These are phyloP conservation scores for Drosophila punjabiensis DNA, from an alignment of 1,140 invertebrate species.

Conservation along the genomic window DNA sequence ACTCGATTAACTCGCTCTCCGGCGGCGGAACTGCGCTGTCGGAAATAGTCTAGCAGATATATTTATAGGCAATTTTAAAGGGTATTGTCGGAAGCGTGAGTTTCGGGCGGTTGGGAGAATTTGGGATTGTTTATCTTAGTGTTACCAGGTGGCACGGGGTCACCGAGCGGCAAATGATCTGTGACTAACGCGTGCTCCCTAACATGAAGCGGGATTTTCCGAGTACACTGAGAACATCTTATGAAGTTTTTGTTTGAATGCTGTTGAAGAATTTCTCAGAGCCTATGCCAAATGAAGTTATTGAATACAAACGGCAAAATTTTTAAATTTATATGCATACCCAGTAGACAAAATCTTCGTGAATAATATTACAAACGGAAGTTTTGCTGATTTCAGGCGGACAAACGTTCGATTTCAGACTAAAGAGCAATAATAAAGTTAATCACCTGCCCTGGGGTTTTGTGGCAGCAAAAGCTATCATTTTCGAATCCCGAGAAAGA, in stretches of 20 bases:
- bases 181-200: not conserved
- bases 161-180: not conserved
- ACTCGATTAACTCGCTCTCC: slow-evolving; percentile 40
- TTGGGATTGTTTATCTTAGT: slow-evolving; percentile 45
- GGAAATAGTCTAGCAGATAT: slow-evolving; percentile 26
- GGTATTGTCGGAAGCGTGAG: slow-evolving; percentile 27
- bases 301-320: too few relatives aligned
- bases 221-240: not conserved
- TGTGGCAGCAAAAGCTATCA: too few relatives aligned
- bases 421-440: too few relatives aligned
- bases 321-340: too few relatives aligned
- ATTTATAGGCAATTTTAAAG: slow-evolving; percentile 26
- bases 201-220: not conserved
- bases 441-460: too few relatives aligned
- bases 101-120: slow-evolving; percentile 25
- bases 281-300: too few relatives aligned
- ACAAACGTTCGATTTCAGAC: too few relatives aligned
- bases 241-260: not conserved
- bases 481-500: too few relatives aligned
- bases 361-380: too few relatives aligned
- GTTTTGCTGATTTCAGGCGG: too few relatives aligned
- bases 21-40: slow-evolving; percentile 42
- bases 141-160: slow-evolving; percentile 26
- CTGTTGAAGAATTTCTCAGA: too few relatives aligned
- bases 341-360: too few relatives aligned